Evolutionary conservation across 2,797 vertebrate genomes (phyloP), one percentile per base, ranked within the genome.

Genomic region (Stomatorhinus walkeri): DNA sequence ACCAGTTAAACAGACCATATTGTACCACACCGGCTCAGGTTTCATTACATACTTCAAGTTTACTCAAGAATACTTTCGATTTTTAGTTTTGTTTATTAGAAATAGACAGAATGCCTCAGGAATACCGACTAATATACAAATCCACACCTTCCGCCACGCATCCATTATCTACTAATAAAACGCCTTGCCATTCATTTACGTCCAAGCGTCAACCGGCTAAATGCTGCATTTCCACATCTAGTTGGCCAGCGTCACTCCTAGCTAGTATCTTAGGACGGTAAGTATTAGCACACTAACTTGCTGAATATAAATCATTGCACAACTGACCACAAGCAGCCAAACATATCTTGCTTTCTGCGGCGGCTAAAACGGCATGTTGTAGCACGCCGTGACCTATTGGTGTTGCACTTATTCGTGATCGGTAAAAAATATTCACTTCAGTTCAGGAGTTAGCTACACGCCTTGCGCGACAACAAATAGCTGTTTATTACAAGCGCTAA

Each of bases 161-260:
- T 22, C 19, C 48, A 51, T 24, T 51, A 85, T 4, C 22, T 12
- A 10, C 81, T 49, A 28, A 14, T 5, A 85, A 51, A 51, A 49
- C 43, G 48, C 43, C 22, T 85, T 14, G n/a, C 48, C 43, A 24
- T 51, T 51, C 43, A 51, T 51, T 51, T 51, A 83, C 79, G 46
- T 83, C 9, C 36, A n/a, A 46, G 7, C 79, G 36, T n/a, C 43
- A 51, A 28, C 9, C 3, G 48, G 68, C 68, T 32, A n/a, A 51
- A 83, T 19, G 22, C 10, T 12, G 46, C 81, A 85, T n/a, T n/a
- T 92, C 68, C 14, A 36, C 36, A 46, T 92, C 89, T 91, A 90
- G 89, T 90, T 89, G 88, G 90, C 90, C 84, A 89, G 86, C 87
- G 22, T 76, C 24, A 51, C 22, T 3, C 48, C 48, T 2, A 88